Base-by-base conservation (phyloP, 2,797 vertebrate species). In the Heterohyrax brucei region DNA sequence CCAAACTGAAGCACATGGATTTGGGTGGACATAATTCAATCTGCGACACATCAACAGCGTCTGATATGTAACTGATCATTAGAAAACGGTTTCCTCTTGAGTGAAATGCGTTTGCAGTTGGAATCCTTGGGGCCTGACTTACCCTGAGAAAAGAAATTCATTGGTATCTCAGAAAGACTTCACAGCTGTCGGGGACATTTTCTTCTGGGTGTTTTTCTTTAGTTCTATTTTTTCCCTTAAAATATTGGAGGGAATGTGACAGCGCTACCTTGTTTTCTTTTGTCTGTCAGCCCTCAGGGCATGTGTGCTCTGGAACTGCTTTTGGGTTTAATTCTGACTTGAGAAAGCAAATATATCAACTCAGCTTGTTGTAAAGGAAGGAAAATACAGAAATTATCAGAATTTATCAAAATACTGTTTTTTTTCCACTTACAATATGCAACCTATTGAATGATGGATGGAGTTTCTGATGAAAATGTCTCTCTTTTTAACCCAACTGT, bases 171-270 rank as follows among this genome's bases (percentile, higher is more conserved):
- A 39, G n/a, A 83, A 78, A 91, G 30, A 68, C 21, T 48, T 33
- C 53, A 87, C 3, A 87, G 44, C 64, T 59, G 64, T 90, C 68
- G 70, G 56, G 33, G 28, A 48, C 53, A 56, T 84, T 93, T 61
- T 77, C 26, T 87, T 84, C 81, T 83, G n/a, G 33, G 22, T 5
- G 5, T 76, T 79, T 93, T 48, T 89, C 19, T 56, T 91, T 83
- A 24, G 75, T 95, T 39, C 75, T 78, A 62, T 92, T 91, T 95
- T 61, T 92, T 92, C 81, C 19, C 44, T 50, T 93, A 68, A 80
- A 77, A 78, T 6, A 24, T 30, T 76, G 12, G 44, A 94, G 56
- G n/a, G 44, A 78, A 68, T 72, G 4, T 96, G 87, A 87, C 62
- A 86, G 50, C 46, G 94, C 7, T 87, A 26, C n/a, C 12, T 91